Base-by-base conservation (phyloP, 2,888 invertebrate species). In the Uropetala carovei region DNA sequence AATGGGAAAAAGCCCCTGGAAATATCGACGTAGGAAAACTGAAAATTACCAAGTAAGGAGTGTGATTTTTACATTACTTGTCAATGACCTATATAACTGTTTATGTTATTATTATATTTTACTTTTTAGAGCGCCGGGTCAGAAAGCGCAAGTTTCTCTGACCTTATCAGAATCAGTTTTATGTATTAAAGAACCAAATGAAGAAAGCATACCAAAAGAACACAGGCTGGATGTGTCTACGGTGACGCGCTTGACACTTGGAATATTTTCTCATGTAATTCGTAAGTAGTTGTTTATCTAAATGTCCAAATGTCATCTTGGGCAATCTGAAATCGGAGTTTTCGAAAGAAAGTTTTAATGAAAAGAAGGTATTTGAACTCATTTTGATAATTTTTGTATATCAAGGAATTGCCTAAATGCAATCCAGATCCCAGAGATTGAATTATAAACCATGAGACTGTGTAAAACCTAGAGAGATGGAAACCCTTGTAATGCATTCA, bases 11-110 rank as follows among this genome's bases (percentile, higher is more conserved):
- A 94, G 97, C 98, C 13, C 97, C 97, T n/a, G 98, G 98, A 83
- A 98, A 98, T 94, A 97, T 98, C 94, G 99, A 99, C 96, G 99
- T 99, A 84, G 99, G 99, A 18, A 98, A 98, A 95, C 95, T 99
- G 92, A 97, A 97, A 94, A 99, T 99, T 94, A 96, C 97, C 59
- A 97, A 98, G 95, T 97, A 96, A 94, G 95, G 94, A 91, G 16
- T n/a, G 16, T 13, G 30, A 27, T 27, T 75, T 84, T 83, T 92
- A 84, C 43, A 57, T 56, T 68, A 18, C 84, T 57, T 58, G 30
- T 56, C 14, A 43, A 43, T 43, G 5, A 7, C n/a, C 9, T 82
- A 5, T 84, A 13, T 60, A 22, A 5, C 13, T 85, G 14, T 85
- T 22, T 7, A 0, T 10, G 1, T 75, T 59, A 58, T 81, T 27